A percentile compares a stretch with the other conserved stretches of the same genome.
Conservation (phyloP, 2,113 vertebrate genomes). For the Larimichthys polyactis region DNA sequence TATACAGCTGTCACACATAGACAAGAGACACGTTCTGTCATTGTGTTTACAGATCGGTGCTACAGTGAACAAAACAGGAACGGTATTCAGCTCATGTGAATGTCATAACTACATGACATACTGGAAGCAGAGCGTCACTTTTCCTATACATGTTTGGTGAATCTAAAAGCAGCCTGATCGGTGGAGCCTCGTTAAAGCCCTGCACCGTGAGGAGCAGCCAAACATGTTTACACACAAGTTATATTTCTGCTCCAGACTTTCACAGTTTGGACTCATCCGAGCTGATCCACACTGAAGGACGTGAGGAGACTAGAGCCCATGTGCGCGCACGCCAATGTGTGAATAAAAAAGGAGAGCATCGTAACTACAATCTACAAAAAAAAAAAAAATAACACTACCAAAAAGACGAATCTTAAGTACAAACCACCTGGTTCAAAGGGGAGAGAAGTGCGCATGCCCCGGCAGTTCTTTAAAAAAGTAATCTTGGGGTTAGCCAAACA, state of each 20-base stretch:
- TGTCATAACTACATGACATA: too few species aligned
- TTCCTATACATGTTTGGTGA: too few species aligned
- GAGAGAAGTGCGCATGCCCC: conserved; percentile 33
- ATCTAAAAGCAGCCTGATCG: too few species aligned
- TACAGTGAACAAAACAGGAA: not conserved
- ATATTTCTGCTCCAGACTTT: not conserved
- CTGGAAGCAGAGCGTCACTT: not conserved
- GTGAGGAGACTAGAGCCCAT: not conserved
- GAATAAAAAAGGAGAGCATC: not conserved
- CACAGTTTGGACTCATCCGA: not conserved
- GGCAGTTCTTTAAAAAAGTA: not conserved
- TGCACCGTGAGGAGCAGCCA: not conserved
- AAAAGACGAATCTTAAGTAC: not conserved
- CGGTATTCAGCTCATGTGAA: not conserved
- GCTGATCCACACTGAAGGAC: not conserved
- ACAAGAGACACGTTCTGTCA: not conserved
- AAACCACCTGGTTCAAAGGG: not conserved
- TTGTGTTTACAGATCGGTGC: conserved; percentile 13
- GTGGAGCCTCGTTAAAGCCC: not conserved
- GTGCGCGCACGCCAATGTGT: not conserved
- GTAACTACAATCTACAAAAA: not conserved
- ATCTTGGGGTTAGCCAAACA: not conserved
- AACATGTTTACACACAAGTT: too few species aligned
- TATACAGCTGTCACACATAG: not conserved
- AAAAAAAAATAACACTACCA: not conserved